A percentile compares a stretch with the other conserved stretches of the same genome.
These are phyloP conservation scores for Zaprionus obscuricornis DNA, from an alignment of 2,888 invertebrate species.

Conservation along the genomic window DNA sequence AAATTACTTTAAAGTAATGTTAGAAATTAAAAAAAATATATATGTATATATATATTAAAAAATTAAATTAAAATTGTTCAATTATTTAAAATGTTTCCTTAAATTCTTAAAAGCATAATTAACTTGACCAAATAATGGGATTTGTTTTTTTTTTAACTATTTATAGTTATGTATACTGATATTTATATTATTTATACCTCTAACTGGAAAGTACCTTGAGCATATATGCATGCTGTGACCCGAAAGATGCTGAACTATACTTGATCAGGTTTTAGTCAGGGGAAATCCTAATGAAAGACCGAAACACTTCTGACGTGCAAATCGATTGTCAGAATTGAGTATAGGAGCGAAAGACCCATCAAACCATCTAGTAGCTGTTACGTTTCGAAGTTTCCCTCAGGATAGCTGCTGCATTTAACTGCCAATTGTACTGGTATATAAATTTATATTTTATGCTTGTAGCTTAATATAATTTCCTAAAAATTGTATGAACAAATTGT, in stretches of 20 bases:
- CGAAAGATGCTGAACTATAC: constrained; percentile 42
- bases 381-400: constrained; percentile 90
- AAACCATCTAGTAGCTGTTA: constrained; percentile 92
- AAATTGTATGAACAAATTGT: not conserved
- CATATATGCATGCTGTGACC: constrained; percentile 83
- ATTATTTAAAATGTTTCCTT: too few relatives aligned
- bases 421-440: too few relatives aligned
- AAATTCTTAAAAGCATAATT: constrained; percentile 88
- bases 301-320: constrained; percentile 91
- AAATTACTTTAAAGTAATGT: too few relatives aligned
- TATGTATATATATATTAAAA: too few relatives aligned
- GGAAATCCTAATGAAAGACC: constrained; percentile 85
- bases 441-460: too few relatives aligned
- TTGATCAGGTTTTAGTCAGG: constrained; percentile 40
- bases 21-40: too few relatives aligned
- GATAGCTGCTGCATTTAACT: constrained; percentile 86
- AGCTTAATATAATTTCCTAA: too few relatives aligned
- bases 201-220: constrained; percentile 53
- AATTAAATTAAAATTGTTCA: too few relatives aligned
- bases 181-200: constrained; percentile 57
- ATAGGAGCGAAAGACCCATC: constrained; percentile 88
- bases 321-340: constrained; percentile 91
- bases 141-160: constrained; percentile 47
- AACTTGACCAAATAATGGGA: constrained; percentile 80
- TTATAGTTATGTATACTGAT: constrained; percentile 48